Base-by-base conservation (phyloP, 2,113 vertebrate genomes). In the Cheirogaleus medius region DNA sequence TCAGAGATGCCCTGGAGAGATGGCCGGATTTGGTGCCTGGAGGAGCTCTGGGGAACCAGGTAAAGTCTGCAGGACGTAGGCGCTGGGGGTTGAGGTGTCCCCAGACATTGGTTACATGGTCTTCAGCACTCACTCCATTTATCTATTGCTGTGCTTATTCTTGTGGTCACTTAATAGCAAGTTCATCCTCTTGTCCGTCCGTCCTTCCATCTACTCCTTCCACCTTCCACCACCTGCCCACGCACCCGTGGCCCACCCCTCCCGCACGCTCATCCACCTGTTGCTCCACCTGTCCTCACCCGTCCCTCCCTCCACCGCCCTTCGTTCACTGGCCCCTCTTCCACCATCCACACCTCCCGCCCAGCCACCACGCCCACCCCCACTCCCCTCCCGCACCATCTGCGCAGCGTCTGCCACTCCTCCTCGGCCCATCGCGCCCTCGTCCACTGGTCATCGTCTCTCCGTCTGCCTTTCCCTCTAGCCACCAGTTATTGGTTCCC, bases 331-430 rank as follows among this genome's bases (percentile, higher is more conserved):
- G 29, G 3, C 63, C 42, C 3, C 29, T 44, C 42, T 52, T 34
- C 0, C 49, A 8, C 42, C 25, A 25, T 13, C 49, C 29, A 44
- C 73, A 0, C 1, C 27, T n/a, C 3, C 8, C 17, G 18, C 49
- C 42, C n/a, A 39, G 29, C 32, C 66, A n/a, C 69, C 56, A 8
- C 5, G 27, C 2, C 7, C 78, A 21, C 15, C 25, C 81, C 54
- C 76, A 2, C 3, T 14, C 17, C 23, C 32, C 39, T 60, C 37
- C 66, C 37, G 3, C 39, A 11, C 29, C 17, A 0, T 25, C 89
- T 25, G 1, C 21, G 13, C 3, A 3, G 44, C 52, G 8, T 37
- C 47, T 6, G 0, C 32, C 27, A 12, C 29, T 77, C 52, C n/a
- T 13, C 37, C 37, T 49, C 44, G 39, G 42, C 49, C 69, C 49